Percentiles rank a stretch among this genome's conserved stretches.
Conservation (phyloP, 2,888 invertebrate genomes). For the Callosobruchus maculatus region DNA sequence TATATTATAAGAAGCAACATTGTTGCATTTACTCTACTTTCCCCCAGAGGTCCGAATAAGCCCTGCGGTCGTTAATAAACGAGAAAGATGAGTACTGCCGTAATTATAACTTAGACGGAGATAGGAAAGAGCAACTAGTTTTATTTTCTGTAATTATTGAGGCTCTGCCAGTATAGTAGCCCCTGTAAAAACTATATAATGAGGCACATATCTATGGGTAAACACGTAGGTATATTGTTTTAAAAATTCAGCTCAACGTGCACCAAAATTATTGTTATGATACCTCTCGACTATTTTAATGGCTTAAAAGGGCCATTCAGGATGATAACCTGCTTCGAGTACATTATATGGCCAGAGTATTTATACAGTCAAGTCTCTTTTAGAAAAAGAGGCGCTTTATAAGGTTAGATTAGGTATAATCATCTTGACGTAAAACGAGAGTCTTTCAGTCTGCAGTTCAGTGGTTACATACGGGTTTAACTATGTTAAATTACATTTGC, state of each 20-base stretch:
- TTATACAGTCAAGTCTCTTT: constrained; percentile 8
- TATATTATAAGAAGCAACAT: background rate
- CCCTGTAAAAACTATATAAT: constrained; percentile 8
- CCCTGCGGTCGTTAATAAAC: constrained; percentile 25
- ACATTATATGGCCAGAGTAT: background rate
- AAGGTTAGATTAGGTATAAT: too few relatives aligned
- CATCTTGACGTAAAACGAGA: too few relatives aligned
- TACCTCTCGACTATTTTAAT: background rate
- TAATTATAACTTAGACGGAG: constrained; percentile 25
- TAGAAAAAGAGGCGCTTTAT: constrained; percentile 54
- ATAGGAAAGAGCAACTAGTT: constrained; percentile 18
- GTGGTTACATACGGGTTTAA: too few relatives aligned
- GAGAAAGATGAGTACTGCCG: constrained; percentile 26
- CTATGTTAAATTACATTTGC: too few relatives aligned
- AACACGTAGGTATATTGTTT: background rate
- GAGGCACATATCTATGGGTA: constrained; percentile 7
- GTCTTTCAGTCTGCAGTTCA: too few relatives aligned
- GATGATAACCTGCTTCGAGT: background rate
- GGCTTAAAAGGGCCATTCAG: background rate
- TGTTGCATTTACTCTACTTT: constrained; percentile 2
- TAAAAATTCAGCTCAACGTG: background rate
- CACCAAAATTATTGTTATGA: background rate
- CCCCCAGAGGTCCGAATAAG: constrained; percentile 2
- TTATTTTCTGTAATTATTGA: constrained; percentile 24
- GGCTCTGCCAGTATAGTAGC: constrained; percentile 12